These are phyloP conservation scores for Sinocyclocheilus rhinocerous DNA, from an alignment of 2,113 vertebrate species.

Conservation along the genomic window DNA sequence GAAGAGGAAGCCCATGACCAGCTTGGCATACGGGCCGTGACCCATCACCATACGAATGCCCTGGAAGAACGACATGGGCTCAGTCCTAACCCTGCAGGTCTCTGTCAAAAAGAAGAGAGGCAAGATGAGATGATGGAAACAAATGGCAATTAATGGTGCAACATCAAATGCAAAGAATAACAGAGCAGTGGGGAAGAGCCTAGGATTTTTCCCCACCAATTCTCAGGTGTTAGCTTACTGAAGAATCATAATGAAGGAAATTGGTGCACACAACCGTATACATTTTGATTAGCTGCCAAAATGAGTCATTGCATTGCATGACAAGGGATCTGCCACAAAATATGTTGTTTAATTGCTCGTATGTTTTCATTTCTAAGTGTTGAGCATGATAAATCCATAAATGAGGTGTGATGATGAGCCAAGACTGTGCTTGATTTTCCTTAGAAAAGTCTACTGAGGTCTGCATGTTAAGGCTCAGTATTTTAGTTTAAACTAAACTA, in stretches of 20 bases:
- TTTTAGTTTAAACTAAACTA: background rate
- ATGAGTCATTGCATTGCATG: background rate
- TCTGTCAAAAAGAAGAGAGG: constrained; percentile 68
- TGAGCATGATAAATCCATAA: background rate
- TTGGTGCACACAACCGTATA: background rate
- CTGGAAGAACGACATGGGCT: constrained; percentile 79
- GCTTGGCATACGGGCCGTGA: constrained; percentile 85
- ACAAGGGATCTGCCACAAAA: background rate
- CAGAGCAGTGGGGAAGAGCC: background rate
- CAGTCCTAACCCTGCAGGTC: constrained; percentile 67
- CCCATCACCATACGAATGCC: constrained; percentile 88
- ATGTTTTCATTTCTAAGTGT: background rate
- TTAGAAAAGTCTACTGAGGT: no score
- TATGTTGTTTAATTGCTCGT: background rate
- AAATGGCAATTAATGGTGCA: background rate
- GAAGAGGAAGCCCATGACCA: constrained; percentile 92
- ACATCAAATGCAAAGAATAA: background rate
- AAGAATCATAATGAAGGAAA: background rate
- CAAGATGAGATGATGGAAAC: background rate
- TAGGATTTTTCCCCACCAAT: background rate
- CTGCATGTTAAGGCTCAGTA: no score
- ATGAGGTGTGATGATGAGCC: background rate
- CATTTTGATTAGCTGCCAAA: background rate
- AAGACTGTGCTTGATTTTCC: background rate
- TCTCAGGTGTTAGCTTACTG: background rate